Base-by-base conservation (phyloP, 2,797 vertebrate species). In the Poecile montanus region DNA sequence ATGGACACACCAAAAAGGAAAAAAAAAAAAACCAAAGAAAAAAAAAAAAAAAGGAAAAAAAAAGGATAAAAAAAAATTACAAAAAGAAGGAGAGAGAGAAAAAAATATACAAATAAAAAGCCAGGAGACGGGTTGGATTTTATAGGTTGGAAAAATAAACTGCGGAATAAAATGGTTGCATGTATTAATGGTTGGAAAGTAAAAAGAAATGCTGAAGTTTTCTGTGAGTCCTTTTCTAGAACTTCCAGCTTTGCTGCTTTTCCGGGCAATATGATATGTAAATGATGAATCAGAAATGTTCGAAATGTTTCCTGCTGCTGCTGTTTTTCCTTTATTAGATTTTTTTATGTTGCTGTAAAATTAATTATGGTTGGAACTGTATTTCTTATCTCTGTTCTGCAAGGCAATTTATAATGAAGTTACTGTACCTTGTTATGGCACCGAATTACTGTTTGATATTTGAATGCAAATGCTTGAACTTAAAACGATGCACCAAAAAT, bases 381-480 rank as follows among this genome's bases (percentile, higher is more conserved):
- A 71, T 96, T 97, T 95, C 94, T 92, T 78, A 51, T 95, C 84
- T 94, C 65, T 85, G 63, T 88, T 95, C 86, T 94, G 87, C 87
- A 30, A 75, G 89, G 71, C 45, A 12, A 51, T 88, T 86, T 75
- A 36, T 51, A 38, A 40, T 42, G 77, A n/a, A 93, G 60, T 88
- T 94, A 54, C 58, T 90, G 50, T 92, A 94, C 93, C 82, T 90
- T 86, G 96, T 89, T 67, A 78, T 25, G 77, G 67, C 72, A 86
- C 94, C 76, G 53, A 76, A 25, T 95, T 72, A 7, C 77, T 93
- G 88, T 95, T 72, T 60, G 87, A 94, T 95, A 83, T 63, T 57
- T 58, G 66, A 78, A 89, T 80, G 94, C 65, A 72, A 92, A 82
- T 93, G 75, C 88, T 93, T 85, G 53, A 23, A 53, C 76, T 94